phyloP scores from a whole-genome alignment of 2,113 vertebrate genomes.

The Hiodon tergisus region DNA sequence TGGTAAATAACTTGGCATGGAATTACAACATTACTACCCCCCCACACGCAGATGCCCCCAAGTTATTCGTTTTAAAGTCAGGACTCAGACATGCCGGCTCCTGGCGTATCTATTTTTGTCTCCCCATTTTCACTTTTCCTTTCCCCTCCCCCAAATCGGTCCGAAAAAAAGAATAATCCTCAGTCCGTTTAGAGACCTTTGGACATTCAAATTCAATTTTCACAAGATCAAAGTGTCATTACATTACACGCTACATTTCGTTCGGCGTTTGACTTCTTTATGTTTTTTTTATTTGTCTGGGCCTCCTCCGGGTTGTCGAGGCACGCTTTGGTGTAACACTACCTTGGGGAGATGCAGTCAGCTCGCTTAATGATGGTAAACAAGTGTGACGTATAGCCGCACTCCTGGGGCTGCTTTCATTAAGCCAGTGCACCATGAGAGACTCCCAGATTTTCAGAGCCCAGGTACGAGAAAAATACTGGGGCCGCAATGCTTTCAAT shows the following conservation, averaged over 20 bases:
- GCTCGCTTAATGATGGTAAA: slow-evolving; percentile 44
- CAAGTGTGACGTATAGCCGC: slow-evolving; percentile 32
- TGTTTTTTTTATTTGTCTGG: neutral
- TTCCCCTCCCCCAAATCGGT: slow-evolving; percentile 14
- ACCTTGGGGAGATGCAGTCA: slow-evolving; percentile 24
- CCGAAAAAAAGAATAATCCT: slow-evolving; percentile 15
- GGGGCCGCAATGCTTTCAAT: too few species aligned
- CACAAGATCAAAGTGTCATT: slow-evolving; percentile 43
- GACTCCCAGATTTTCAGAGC: neutral
- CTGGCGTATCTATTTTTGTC: slow-evolving; percentile 24
- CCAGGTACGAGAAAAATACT: neutral
- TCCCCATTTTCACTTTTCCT: slow-evolving; percentile 1
- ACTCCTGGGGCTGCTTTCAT: slow-evolving; percentile 25
- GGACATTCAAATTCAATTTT: slow-evolving; percentile 48
- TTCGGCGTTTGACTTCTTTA: slow-evolving; percentile 16
- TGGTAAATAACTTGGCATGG: slow-evolving; percentile 39
- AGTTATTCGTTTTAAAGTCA: slow-evolving; percentile 48
- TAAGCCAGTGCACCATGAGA: slow-evolving; percentile 11
- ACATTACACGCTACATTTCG: slow-evolving; percentile 32
- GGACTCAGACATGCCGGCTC: slow-evolving; percentile 29
- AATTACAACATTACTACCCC: slow-evolving; percentile 36
- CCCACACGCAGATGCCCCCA: slow-evolving; percentile 39
- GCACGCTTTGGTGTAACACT: slow-evolving; percentile 31
- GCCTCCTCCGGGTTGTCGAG: slow-evolving; percentile 13
- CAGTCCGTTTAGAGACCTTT: slow-evolving; percentile 34